Conservation (phyloP, 2,113 vertebrate genomes). For the Miniopterus natalensis region DNA sequence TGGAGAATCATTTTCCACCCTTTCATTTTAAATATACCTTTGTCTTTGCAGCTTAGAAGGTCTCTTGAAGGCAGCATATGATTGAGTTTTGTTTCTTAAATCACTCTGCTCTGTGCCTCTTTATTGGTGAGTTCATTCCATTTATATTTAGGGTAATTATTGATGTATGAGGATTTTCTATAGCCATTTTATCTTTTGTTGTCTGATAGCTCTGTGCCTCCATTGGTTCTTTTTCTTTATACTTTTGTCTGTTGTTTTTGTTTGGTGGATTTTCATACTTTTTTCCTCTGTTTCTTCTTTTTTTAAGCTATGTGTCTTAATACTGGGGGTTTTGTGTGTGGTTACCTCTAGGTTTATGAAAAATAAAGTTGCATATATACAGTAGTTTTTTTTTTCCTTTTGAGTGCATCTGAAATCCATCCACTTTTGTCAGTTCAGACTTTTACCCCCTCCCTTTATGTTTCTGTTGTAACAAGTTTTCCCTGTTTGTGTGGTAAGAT, state of each 20-base stretch:
- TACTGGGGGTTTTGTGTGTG: background rate
- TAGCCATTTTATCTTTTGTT: background rate
- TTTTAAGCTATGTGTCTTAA: background rate
- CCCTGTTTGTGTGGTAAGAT: too few species aligned
- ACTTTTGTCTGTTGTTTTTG: background rate
- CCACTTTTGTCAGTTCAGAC: too few species aligned
- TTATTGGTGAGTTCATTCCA: background rate
- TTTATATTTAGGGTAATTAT: background rate
- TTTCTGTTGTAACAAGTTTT: too few species aligned
- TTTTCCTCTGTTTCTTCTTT: background rate
- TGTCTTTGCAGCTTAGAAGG: background rate
- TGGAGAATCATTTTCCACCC: background rate
- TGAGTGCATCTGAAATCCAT: background rate
- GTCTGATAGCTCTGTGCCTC: background rate
- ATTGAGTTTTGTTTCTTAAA: background rate
- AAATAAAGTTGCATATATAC: background rate
- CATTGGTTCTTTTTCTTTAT: background rate
- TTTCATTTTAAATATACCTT: background rate
- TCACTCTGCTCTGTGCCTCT: background rate
- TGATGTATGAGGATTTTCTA: background rate
- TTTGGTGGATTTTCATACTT: background rate
- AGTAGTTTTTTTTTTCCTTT: background rate
- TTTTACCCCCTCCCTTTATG: too few species aligned
- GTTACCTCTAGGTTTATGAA: background rate
- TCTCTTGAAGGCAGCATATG: background rate